Conservation (phyloP, 2,797 vertebrate species). For the Sebastiscus albofasciatus region DNA sequence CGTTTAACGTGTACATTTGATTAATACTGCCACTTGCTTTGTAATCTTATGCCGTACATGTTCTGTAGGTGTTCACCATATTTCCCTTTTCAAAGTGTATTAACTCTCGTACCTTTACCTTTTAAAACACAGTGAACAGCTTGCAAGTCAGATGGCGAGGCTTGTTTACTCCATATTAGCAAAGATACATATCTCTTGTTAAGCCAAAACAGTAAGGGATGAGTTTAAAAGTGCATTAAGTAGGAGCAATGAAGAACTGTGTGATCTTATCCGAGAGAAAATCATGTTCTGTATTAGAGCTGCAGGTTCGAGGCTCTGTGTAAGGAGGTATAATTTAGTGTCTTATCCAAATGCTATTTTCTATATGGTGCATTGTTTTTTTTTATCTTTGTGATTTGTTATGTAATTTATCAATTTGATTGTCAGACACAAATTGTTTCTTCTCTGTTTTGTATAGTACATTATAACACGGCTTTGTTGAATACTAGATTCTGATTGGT, state of each 20-base stretch:
- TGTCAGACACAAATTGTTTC: neutral
- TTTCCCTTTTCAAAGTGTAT: neutral
- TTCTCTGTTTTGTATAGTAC: neutral
- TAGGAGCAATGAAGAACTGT: neutral
- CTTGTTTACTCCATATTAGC: neutral
- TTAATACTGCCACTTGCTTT: conserved; percentile 34
- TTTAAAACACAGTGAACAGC: conserved; percentile 20
- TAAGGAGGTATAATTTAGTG: neutral
- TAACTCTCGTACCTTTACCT: conserved; percentile 1
- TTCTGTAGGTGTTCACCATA: conserved; percentile 27
- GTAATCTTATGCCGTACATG: conserved; percentile 4
- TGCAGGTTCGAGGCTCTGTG: neutral
- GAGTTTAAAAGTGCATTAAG: neutral
- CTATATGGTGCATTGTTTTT: neutral
- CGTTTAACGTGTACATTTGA: conserved; percentile 52
- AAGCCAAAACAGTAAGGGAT: neutral
- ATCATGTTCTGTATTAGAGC: neutral
- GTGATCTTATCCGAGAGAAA: neutral
- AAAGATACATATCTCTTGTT: neutral
- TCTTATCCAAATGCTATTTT: neutral
- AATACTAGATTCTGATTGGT: too few species aligned
- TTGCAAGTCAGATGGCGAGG: conserved; percentile 13
- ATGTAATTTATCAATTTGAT: neutral
- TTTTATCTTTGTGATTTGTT: neutral
- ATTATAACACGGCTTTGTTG: too few species aligned